Percentiles rank a stretch among this genome's conserved stretches.
Evolutionary conservation across 30 jellyfish, hydroid and myxozoan species (phyloP).

Genomic region (Morbakka virulenta): DNA sequence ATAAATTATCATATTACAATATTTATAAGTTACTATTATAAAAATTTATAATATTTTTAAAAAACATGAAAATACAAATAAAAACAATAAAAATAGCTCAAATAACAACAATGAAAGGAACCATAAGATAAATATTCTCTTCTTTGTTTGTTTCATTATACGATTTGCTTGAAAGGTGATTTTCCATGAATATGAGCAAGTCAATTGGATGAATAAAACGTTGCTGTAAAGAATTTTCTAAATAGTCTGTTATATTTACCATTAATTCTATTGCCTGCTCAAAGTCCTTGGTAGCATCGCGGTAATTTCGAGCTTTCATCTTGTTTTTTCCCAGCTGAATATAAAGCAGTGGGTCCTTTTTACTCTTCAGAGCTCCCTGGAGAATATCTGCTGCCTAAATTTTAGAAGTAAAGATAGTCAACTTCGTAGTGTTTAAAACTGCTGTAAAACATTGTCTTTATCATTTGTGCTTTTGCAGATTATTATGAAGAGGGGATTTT

Average conservation of each 20-base stretch:
- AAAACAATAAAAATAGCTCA: neutral
- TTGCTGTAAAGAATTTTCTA: neutral
- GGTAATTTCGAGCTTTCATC: slow-evolving; percentile 55
- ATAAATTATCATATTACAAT: too few species aligned
- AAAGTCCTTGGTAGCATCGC: slow-evolving; percentile 73
- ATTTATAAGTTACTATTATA: too few species aligned
- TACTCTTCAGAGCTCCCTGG: slow-evolving; percentile 43
- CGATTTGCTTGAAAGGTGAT: too few species aligned
- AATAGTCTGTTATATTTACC: neutral
- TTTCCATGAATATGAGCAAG: neutral
- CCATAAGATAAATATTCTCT: neutral
- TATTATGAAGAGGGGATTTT: too few species aligned
- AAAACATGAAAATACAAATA: too few species aligned
- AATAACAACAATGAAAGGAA: neutral
- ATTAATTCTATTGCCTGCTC: slow-evolving; percentile 29
- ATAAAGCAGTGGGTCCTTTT: slow-evolving; percentile 33
- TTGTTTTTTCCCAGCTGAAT: slow-evolving; percentile 72
- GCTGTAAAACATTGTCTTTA: neutral
- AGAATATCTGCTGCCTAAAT: slow-evolving; percentile 68
- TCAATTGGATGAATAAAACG: neutral
- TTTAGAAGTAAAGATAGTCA: neutral
- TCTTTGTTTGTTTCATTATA: neutral
- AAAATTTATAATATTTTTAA: too few species aligned
- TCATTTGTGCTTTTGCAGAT: neutral
- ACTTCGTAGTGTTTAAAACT: neutral